phyloP scores from a whole-genome alignment of 2,113 vertebrate genomes.

The Rousettus leschenaultii region DNA sequence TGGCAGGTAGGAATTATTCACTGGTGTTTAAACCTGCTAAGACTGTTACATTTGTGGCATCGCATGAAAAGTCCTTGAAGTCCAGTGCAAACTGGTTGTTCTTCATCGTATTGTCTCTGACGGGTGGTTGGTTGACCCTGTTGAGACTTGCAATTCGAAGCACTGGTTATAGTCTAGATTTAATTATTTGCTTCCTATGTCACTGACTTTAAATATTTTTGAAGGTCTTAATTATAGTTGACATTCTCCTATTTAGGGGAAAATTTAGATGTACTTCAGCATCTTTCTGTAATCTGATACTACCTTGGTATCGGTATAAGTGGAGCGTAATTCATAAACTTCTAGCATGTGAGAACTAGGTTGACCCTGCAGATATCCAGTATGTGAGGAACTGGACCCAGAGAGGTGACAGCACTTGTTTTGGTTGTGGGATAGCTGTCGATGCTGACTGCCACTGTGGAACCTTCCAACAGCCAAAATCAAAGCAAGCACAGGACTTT shows the following conservation, averaged over 20 bases:
- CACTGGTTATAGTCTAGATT: neutral
- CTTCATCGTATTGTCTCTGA: neutral
- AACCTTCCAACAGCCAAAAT: neutral
- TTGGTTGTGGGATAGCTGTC: neutral
- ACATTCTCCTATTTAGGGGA: neutral
- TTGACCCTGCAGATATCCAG: neutral
- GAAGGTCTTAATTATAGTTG: neutral
- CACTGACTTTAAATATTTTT: constrained; percentile 4
- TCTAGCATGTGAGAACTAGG: neutral
- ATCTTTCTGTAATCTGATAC: neutral
- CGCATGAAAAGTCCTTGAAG: neutral
- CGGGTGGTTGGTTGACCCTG: neutral
- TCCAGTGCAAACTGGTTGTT: neutral
- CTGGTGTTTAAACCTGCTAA: neutral
- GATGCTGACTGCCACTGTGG: neutral
- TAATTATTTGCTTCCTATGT: neutral
- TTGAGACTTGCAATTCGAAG: neutral
- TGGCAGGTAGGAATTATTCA: constrained; percentile 84
- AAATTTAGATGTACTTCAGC: neutral
- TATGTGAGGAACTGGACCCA: neutral
- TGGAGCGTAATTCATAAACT: neutral
- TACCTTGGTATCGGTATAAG: neutral
- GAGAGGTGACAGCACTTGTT: neutral
- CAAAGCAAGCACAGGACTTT: neutral
- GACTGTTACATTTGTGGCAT: neutral